Percentiles rank a stretch among this genome's conserved stretches.
Evolutionary conservation across 2,113 vertebrate species (phyloP).

Genomic region (Isichthys henryi): DNA sequence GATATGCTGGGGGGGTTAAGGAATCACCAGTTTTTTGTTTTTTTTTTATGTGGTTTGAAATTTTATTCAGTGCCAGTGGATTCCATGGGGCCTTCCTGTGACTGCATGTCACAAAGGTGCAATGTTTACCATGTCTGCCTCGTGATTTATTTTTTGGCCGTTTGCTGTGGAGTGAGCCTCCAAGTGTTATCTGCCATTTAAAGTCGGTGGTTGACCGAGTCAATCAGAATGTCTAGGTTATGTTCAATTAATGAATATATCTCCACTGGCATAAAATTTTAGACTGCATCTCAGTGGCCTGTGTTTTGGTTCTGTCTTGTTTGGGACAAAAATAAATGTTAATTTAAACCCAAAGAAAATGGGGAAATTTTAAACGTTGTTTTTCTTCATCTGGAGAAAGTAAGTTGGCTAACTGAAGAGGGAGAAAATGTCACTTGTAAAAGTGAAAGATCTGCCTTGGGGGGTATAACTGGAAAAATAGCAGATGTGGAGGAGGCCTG

Average conservation of each 20-base stretch:
- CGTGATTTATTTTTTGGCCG: neutral
- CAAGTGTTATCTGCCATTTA: neutral
- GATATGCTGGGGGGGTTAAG: neutral
- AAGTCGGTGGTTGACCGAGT: neutral
- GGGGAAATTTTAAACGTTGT: slow-evolving; percentile 9
- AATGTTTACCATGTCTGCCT: neutral
- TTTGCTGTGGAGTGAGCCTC: neutral
- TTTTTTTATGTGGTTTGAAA: neutral
- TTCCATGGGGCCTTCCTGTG: neutral
- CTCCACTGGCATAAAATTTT: neutral
- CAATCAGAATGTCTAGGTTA: neutral
- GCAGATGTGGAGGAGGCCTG: slow-evolving; percentile 35
- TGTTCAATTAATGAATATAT: neutral
- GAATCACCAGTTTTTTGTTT: neutral
- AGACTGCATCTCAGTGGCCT: neutral
- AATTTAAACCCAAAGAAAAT: slow-evolving; percentile 6
- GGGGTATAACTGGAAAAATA: slow-evolving; percentile 48
- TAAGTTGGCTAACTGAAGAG: slow-evolving; percentile 22
- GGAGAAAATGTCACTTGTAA: slow-evolving; percentile 39
- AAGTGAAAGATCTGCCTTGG: slow-evolving; percentile 35
- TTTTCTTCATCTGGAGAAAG: slow-evolving; percentile 42
- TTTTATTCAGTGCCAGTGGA: neutral
- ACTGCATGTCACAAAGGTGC: neutral
- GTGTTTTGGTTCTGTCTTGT: slow-evolving; percentile 7
- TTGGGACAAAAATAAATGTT: slow-evolving; percentile 14